Conservation (phyloP, 2,888 invertebrate genomes). For the Corbicula japonica region DNA sequence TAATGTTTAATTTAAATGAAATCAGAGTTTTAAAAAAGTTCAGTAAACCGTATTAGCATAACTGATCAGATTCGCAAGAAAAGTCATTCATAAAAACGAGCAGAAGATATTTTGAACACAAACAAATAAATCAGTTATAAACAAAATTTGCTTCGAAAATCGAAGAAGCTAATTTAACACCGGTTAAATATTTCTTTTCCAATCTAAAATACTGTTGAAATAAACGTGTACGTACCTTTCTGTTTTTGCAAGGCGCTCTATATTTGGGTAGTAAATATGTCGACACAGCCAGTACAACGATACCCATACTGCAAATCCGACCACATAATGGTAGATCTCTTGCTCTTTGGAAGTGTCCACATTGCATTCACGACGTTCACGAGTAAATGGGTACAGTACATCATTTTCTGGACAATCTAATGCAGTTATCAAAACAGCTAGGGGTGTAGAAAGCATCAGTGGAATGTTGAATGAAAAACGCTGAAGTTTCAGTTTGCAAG, state of each 20-base stretch:
- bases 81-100: too few species aligned
- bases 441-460: slow-evolving; percentile 85
- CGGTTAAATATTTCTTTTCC: too few species aligned
- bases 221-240: too few species aligned
- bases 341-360: background rate
- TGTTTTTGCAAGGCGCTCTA: slow-evolving; percentile 81
- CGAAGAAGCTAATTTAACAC: too few species aligned
- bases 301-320: slow-evolving; percentile 74
- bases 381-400: slow-evolving; percentile 43
- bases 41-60: too few species aligned
- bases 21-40: too few species aligned
- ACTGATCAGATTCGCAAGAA: too few species aligned
- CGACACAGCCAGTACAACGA: slow-evolving; percentile 82
- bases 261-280: slow-evolving; percentile 82
- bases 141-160: too few species aligned
- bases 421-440: slow-evolving; percentile 63
- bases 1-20: too few species aligned
- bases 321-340: slow-evolving; percentile 49
- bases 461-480: slow-evolving; percentile 86
- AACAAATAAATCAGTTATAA: too few species aligned
- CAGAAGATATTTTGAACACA: too few species aligned
- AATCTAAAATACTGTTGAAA: too few species aligned
- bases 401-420: slow-evolving; percentile 45
- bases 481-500: slow-evolving; percentile 88
- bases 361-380: slow-evolving; percentile 37